These are phyloP conservation scores for Microcebus murinus DNA, from an alignment of 2,113 vertebrate genomes.

Conservation along the genomic window DNA sequence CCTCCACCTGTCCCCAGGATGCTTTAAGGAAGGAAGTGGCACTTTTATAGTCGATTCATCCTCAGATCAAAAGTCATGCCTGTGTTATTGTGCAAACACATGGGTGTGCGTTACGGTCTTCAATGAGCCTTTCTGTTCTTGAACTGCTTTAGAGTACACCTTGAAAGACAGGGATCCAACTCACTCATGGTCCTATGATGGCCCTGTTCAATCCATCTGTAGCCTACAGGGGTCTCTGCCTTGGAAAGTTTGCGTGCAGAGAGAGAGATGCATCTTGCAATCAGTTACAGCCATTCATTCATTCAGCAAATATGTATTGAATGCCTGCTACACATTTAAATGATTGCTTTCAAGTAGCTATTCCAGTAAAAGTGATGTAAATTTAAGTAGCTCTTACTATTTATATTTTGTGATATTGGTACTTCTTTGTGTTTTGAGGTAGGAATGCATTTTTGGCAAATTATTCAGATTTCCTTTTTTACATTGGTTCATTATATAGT, in stretches of 20 bases:
- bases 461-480: not conserved
- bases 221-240: not conserved
- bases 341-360: not conserved
- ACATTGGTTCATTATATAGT: not conserved
- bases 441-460: not conserved
- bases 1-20: not conserved
- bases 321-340: not conserved
- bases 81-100: too few relatives aligned
- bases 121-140: not conserved
- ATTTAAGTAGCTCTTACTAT: not conserved
- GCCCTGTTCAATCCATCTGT: not conserved
- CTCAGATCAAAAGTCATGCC: not conserved
- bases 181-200: not conserved
- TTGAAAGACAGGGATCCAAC: not conserved
- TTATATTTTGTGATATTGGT: not conserved
- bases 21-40: not conserved
- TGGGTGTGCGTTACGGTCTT: rapidly evolving
- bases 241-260: not conserved
- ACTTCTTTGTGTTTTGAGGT: not conserved
- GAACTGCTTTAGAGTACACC: not conserved
- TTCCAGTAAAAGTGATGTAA: not conserved
- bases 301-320: not conserved
- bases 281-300: not conserved
- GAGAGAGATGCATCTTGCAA: rapidly evolving
- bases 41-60: rapidly evolving